Conservation (phyloP, 1,140 invertebrate species). For the Antheraea pernyi region DNA sequence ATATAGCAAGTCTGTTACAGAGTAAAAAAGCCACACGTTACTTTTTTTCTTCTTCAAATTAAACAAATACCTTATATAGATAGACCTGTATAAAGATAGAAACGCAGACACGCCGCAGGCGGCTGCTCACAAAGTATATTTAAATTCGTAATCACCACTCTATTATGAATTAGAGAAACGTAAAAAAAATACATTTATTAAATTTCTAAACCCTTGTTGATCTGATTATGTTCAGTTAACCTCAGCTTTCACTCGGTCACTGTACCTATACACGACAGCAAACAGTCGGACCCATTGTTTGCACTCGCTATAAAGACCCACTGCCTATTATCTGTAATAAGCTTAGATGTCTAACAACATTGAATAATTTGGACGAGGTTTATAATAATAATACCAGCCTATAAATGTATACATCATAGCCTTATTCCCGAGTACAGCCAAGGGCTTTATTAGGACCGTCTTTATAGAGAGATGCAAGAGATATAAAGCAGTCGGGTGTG, state of each 20-base stretch:
- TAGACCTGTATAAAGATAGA: too few species aligned
- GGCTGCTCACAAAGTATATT: not conserved
- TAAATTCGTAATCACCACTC: not conserved
- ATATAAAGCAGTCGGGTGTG: too few species aligned
- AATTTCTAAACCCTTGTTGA: conserved; percentile 4
- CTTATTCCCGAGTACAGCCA: too few species aligned
- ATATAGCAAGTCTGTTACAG: too few species aligned
- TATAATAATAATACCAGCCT: too few species aligned
- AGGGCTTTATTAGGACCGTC: too few species aligned
- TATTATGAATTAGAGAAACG: not conserved
- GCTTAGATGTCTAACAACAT: not conserved
- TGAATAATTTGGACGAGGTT: not conserved
- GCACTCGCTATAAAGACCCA: conserved; percentile 4
- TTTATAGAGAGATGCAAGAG: too few species aligned
- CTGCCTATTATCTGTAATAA: not conserved
- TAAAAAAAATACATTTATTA: not conserved
- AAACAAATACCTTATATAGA: too few species aligned
- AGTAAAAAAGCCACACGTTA: too few species aligned
- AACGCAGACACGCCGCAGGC: too few species aligned
- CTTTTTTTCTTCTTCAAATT: too few species aligned
- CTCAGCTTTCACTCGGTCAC: conserved; percentile 8
- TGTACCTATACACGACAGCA: not conserved
- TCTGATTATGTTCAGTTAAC: conserved; percentile 9
- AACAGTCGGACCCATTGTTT: conserved; percentile 13
- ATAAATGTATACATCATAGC: too few species aligned